Evolutionary conservation across 2,797 vertebrate genomes (phyloP), one percentile per base, ranked within the genome.

Genomic region (Rhodeus uyekii): DNA sequence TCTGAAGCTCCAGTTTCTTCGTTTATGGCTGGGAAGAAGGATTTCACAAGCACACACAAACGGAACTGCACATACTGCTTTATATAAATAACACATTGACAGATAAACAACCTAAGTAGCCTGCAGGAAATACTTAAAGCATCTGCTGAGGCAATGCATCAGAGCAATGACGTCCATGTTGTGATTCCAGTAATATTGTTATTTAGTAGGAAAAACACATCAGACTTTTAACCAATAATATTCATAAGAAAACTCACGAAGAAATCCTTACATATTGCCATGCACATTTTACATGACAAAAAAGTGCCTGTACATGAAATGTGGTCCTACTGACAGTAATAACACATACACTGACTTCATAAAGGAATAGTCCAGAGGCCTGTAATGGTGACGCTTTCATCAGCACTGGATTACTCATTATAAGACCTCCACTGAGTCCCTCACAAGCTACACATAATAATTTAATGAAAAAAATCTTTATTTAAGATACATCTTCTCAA

Each of bases 41-140:
- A 63, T 61, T 71, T 38, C 39, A 63, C 42, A 71, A 42, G 18
- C 60, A 22, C 42, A 46, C 10, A 0, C 39, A 44, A 24, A 42
- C 5, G 50, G 3, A 61, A 29, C 5, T 44, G 8, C 22, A 64
- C 42, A 77, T 34, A n/a, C n/a, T n/a, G 5, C 60, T 48, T 8
- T 72, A 13, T 38, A 73, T 48, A 61, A 34, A 46, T 48, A 29
- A 48, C 14, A 72, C 12, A 63, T 38, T 46, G 10, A 60, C 64
- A 53, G 67, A 80, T 34, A 71, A 80, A 80, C 36, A 46, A 36
- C 19, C 50, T 16, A n/a, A 60, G 50, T 69, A 60, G 38, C 38
- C 50, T 71, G 53, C 32, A 69, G 38, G 50, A 71, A 58, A 60
- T 27, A 69, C 77, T 58, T 80, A 24, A 61, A 71, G 55, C 3